Percentiles rank a stretch among this genome's conserved stretches.
Evolutionary conservation across 2,113 vertebrate species (phyloP).

Genomic region (Eudorcas thomsonii): DNA sequence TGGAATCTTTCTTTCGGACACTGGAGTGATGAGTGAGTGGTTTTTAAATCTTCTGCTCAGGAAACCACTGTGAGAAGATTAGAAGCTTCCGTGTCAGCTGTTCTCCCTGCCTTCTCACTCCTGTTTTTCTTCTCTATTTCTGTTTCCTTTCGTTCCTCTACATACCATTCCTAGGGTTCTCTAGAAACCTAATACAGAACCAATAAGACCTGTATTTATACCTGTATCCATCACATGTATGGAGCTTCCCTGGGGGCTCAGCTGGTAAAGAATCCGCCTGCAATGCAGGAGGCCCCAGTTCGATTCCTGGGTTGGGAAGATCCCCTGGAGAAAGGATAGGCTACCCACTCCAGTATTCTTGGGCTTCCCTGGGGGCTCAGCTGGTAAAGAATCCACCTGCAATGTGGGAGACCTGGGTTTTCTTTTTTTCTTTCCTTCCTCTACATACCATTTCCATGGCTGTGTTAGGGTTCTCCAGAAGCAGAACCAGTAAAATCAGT

Average conservation of each 20-base stretch:
- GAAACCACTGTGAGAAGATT: background rate
- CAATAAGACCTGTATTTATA: background rate
- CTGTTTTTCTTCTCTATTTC: background rate
- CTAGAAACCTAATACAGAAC: background rate
- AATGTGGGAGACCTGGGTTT: background rate
- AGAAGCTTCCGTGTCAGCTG: background rate
- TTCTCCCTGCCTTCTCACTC: background rate
- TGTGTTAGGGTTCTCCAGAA: background rate
- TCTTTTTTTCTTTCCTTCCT: background rate
- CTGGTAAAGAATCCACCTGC: background rate
- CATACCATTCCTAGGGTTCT: background rate
- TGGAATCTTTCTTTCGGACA: background rate
- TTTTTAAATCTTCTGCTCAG: background rate
- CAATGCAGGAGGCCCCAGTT: background rate
- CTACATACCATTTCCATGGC: background rate
- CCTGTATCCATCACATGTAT: background rate
- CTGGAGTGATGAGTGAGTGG: background rate
- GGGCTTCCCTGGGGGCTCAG: background rate
- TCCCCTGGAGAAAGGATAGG: background rate
- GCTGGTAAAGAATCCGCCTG: background rate
- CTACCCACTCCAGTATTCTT: background rate
- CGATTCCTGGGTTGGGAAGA: rapidly evolving
- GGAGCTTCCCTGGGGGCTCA: background rate
- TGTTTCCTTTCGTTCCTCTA: background rate
- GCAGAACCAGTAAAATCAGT: background rate